Conservation (phyloP, 2,888 invertebrate genomes). For the Eurytoma adleriae region DNA sequence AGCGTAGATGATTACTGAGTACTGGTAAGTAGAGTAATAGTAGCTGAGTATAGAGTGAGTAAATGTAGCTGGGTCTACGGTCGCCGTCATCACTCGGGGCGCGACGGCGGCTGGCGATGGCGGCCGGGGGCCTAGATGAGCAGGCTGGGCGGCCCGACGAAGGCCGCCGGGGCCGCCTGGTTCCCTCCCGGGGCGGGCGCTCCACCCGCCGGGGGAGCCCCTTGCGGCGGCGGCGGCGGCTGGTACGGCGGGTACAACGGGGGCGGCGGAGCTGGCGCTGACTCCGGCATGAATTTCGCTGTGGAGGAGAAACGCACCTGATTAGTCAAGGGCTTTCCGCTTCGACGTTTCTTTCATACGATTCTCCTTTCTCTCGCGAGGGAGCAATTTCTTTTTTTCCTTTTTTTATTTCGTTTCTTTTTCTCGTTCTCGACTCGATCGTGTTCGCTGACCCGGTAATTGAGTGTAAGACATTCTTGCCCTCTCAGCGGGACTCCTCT, state of each 20-base stretch:
- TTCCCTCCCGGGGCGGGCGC: conserved; percentile 59
- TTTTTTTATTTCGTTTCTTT: background rate
- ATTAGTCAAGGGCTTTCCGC: conserved; percentile 10
- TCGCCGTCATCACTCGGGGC: background rate
- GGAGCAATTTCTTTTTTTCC: background rate
- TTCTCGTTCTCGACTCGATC: background rate
- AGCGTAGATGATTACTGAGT: background rate
- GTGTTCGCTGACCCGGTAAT: conserved; percentile 20
- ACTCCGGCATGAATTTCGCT: conserved; percentile 74
- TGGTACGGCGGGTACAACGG: conserved; percentile 65
- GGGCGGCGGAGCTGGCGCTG: conserved; percentile 64
- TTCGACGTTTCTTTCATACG: too few relatives aligned
- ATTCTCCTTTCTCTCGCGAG: too few relatives aligned
- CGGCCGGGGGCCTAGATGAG: conserved; percentile 26
- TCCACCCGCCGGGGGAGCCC: conserved; percentile 57
- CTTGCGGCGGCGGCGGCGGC: conserved; percentile 61
- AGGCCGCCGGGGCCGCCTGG: conserved; percentile 54
- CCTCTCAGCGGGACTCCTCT: background rate
- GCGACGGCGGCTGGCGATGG: background rate
- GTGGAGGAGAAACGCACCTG: conserved; percentile 32
- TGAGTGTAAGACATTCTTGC: background rate
- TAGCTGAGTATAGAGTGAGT: background rate
- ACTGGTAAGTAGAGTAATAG: background rate
- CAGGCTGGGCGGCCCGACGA: conserved; percentile 51
- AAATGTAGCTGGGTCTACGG: background rate